Evolutionary conservation across 2,797 vertebrate genomes (phyloP).

Genomic region (Chaetophractus vellerosus): DNA sequence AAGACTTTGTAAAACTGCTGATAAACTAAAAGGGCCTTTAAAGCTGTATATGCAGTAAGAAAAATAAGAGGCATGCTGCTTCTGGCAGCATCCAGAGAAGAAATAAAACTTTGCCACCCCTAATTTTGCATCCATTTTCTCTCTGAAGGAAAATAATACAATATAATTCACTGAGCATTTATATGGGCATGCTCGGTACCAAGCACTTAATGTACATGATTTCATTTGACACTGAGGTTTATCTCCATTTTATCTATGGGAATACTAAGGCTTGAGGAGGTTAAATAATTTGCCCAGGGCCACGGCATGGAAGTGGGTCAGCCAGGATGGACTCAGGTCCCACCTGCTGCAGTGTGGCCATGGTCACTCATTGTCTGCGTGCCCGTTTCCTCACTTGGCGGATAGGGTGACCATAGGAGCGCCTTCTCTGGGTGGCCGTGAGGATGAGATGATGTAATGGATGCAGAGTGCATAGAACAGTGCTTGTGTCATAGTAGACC

Average conservation of each 20-base stretch:
- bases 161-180: neutral
- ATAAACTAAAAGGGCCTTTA: neutral
- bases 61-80: neutral
- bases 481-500: neutral
- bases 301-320: neutral
- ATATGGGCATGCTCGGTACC: neutral
- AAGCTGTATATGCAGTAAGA: neutral
- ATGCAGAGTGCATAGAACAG: too few relatives aligned
- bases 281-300: neutral
- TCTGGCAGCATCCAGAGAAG: neutral
- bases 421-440: neutral
- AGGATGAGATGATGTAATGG: neutral
- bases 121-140: neutral
- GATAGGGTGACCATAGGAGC: neutral
- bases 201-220: neutral
- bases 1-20: neutral
- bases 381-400: neutral
- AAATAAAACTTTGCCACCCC: neutral
- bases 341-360: neutral
- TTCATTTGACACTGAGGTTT: neutral
- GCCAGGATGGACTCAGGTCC: neutral
- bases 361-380: neutral
- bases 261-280: neutral
- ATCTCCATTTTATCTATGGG: neutral
- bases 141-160: neutral